Base-by-base conservation (phyloP, 2,888 invertebrate species). In the Dicyrtomina minuta region DNA sequence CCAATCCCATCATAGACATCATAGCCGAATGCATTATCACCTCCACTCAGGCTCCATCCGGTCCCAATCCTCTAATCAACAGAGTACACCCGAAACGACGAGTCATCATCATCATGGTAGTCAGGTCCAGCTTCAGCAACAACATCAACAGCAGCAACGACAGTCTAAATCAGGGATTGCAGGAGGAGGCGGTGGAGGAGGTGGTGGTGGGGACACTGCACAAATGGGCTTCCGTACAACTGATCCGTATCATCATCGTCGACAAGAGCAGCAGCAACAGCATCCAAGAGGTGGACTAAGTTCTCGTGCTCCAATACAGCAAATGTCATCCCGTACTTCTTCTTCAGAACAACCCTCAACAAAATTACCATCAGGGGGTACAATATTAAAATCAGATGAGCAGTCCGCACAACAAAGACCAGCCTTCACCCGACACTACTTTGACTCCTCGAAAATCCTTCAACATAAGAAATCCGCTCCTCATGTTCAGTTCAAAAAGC, bases 231-330 rank as follows among this genome's bases (percentile, higher is more conserved):
- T 3, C 3, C 33, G 4, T 5, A 33, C 33, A 33, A 33, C 24
- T 24, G 26, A 55, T 17, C 51, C 6, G 22, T 22, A 20, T 22
- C 17, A 66, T 27, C 43, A 64, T 12, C 58, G 22, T 10, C 56
- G 24, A n/a, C 27, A 41, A 4, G n/a, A 80, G 79, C 71, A 82
- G 82, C 26, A 41, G 41, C 39, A 53, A 51, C 55, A 53, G n/a
- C 26, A 43, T 33, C 33, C 3, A 33, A 33, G 33, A 33, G 8
- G 8, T 33, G n/a, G n/a, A n/a, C n/a, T n/a, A n/a, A n/a, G n/a
- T n/a, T n/a, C n/a, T n/a, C n/a, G n/a, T n/a, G n/a, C n/a, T n/a
- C n/a, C n/a, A n/a, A n/a, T n/a, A n/a, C n/a, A n/a, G n/a, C n/a
- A n/a, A n/a, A n/a, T n/a, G n/a, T n/a, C n/a, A n/a, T n/a, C n/a